Evolutionary conservation across 2,888 invertebrate genomes (phyloP).

Genomic region (Oxyteleia sp.): DNA sequence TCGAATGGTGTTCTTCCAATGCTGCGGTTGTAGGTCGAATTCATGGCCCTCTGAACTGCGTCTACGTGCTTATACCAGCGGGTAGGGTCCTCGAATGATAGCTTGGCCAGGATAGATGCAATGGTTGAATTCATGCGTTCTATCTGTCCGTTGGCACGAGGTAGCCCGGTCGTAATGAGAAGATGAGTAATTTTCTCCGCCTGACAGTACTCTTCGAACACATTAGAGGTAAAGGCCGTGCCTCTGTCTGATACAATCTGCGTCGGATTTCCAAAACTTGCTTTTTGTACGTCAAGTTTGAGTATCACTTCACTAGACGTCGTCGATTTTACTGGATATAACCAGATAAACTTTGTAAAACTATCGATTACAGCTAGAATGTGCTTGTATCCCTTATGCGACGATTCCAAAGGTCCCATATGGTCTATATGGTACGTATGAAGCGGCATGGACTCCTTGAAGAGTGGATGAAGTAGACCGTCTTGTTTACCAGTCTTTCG

Average conservation of each 20-base stretch:
- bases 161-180: conserved; percentile 78
- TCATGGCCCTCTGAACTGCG: too few relatives aligned
- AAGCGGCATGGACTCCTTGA: conserved; percentile 46
- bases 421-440: conserved; percentile 64
- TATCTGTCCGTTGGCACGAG: conserved; percentile 74
- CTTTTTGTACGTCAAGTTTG: conserved; percentile 79
- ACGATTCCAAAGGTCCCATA: conserved; percentile 45
- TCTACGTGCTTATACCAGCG: too few relatives aligned
- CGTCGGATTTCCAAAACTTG: conserved; percentile 83
- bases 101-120: too few relatives aligned
- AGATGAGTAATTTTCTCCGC: conserved; percentile 80
- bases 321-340: conserved; percentile 21
- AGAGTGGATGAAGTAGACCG: conserved; percentile 50
- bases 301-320: conserved; percentile 64
- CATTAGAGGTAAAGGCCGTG: conserved; percentile 49
- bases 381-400: conserved; percentile 17
- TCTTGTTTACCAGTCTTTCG: conserved; percentile 41
- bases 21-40: conserved; percentile 60
- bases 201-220: conserved; percentile 82
- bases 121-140: too few relatives aligned
- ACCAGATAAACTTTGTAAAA: conserved; percentile 31
- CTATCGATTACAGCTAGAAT: neutral
- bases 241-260: conserved; percentile 83
- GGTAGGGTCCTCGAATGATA: too few relatives aligned
- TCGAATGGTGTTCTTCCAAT: conserved; percentile 61